These are phyloP conservation scores for Drosophila cardini DNA, from an alignment of 1,140 invertebrate genomes.

Conservation along the genomic window DNA sequence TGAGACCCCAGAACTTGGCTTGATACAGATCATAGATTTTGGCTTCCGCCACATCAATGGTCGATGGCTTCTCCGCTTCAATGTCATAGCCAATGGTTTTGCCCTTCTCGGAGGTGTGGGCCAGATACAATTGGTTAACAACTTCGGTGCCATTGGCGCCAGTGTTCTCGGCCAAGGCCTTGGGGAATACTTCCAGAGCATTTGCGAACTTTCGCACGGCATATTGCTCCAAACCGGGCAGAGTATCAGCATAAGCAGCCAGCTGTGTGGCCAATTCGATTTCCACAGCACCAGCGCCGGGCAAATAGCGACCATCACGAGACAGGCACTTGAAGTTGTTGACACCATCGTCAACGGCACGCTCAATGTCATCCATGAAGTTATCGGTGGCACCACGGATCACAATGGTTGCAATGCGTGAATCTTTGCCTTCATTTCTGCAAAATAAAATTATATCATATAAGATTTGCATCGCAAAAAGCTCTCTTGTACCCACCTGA, in stretches of 20 bases:
- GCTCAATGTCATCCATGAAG: constrained; percentile 99
- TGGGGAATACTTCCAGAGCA: constrained; percentile 95
- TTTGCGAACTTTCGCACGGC: constrained; percentile 97
- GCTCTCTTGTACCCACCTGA: constrained; percentile 86
- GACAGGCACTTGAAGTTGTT: constrained; percentile 98
- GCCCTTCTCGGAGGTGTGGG: constrained; percentile 92
- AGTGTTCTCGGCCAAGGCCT: constrained; percentile 96
- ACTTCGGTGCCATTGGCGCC: constrained; percentile 95
- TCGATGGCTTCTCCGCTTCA: constrained; percentile 88
- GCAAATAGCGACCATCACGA: constrained; percentile 89
- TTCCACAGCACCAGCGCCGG: constrained; percentile 98
- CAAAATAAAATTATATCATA: neutral
- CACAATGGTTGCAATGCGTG: constrained; percentile 96
- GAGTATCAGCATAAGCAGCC: constrained; percentile 93
- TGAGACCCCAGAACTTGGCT: constrained; percentile 96
- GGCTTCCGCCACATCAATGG: constrained; percentile 90
- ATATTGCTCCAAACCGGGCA: constrained; percentile 98
- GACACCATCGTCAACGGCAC: constrained; percentile 99
- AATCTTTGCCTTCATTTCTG: constrained; percentile 90
- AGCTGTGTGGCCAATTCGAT: constrained; percentile 96
- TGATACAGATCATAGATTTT: constrained; percentile 94
- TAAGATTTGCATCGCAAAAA: neutral
- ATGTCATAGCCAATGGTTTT: constrained; percentile 95
- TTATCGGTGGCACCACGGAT: constrained; percentile 98
- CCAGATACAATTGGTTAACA: constrained; percentile 95